Percentiles rank a stretch among this genome's conserved stretches.
These are phyloP conservation scores for Asbolus verrucosus DNA, from an alignment of 1,140 invertebrate species.

Conservation along the genomic window DNA sequence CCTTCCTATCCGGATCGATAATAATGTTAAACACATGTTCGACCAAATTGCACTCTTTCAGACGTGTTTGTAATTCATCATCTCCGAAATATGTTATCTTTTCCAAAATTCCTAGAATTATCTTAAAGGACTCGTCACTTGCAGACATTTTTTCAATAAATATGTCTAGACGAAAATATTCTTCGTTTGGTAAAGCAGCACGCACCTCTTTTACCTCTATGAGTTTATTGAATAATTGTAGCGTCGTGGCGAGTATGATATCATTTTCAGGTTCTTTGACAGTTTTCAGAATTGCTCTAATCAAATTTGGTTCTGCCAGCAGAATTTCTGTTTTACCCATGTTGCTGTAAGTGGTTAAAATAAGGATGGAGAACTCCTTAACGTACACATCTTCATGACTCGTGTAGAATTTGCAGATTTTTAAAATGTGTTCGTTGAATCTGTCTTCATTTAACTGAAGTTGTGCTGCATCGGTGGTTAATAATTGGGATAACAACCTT, in stretches of 20 bases:
- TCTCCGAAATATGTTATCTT: constrained; percentile 50
- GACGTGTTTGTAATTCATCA: constrained; percentile 45
- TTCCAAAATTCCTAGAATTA: constrained; percentile 46
- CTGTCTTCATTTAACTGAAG: constrained; percentile 54
- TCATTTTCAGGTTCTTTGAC: constrained; percentile 50
- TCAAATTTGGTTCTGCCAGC: constrained; percentile 50
- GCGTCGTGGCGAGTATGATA: constrained; percentile 40
- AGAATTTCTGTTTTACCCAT: constrained; percentile 48
- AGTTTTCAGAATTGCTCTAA: constrained; percentile 51
- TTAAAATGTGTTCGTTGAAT: constrained; percentile 49
- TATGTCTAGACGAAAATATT: constrained; percentile 48
- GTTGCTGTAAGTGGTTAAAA: constrained; percentile 48
- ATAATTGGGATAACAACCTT: constrained; percentile 50
- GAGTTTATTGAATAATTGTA: constrained; percentile 52
- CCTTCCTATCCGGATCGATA: constrained; percentile 43
- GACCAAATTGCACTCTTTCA: constrained; percentile 49
- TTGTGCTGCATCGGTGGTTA: constrained; percentile 47
- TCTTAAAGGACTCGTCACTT: constrained; percentile 46
- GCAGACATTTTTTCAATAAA: constrained; percentile 46
- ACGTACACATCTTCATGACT: constrained; percentile 51
- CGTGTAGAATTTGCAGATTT: constrained; percentile 52
- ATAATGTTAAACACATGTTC: constrained; percentile 54
- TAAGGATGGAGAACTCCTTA: constrained; percentile 51
- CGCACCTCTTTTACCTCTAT: constrained; percentile 50
- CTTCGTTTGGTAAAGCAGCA: constrained; percentile 38